Base-by-base conservation (phyloP, 2,797 vertebrate species). In the Rhodeus uyekii region DNA sequence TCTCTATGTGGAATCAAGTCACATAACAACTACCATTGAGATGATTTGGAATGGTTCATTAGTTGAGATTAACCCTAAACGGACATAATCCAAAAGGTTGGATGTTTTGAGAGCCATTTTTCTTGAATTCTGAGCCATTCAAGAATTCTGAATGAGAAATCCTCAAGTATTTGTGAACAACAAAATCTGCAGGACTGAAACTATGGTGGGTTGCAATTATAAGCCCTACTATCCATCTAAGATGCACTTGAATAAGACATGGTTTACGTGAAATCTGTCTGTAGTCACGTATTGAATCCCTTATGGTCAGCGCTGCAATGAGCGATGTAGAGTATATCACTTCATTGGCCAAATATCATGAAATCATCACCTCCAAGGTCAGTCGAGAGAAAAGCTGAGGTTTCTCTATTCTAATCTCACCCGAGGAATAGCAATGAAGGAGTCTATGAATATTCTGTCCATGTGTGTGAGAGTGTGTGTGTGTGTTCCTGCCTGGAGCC, bases 371-470 rank as follows among this genome's bases (percentile, higher is more conserved):
- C 77, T 87, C 63, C 84, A 87, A 84, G 84, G 86, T 84, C 82
- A 82, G 46, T 50, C 48, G 55, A 60, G 71, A 85, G 69, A 80
- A 80, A 64, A 50, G 55, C 79, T 78, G 83, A 85, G 76, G 48
- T 72, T 75, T 84, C 72, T 82, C 16, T 82, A 77, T 39, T 80
- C 61, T 80, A 38, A 61, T 81, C 74, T 46, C 24, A 55, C 60
- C 76, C 13, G 2, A 36, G 29, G 81, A 86, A 85, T 78, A 86
- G 81, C 55, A 86, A 80, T 84, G 78, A 81, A 76, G 29, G 68
- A 74, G 46, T 55, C 74, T 79, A 83, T 86, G 85, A 84, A 84
- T 86, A 89, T 88, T 88, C 68, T 64, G 39, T 76, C 38, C 83
- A 46, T 73, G 78, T 81, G 60, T 64, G 50, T 72, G 69, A 27